These are phyloP conservation scores for Marmota flaviventris DNA, from an alignment of 2,113 vertebrate species.

Conservation along the genomic window DNA sequence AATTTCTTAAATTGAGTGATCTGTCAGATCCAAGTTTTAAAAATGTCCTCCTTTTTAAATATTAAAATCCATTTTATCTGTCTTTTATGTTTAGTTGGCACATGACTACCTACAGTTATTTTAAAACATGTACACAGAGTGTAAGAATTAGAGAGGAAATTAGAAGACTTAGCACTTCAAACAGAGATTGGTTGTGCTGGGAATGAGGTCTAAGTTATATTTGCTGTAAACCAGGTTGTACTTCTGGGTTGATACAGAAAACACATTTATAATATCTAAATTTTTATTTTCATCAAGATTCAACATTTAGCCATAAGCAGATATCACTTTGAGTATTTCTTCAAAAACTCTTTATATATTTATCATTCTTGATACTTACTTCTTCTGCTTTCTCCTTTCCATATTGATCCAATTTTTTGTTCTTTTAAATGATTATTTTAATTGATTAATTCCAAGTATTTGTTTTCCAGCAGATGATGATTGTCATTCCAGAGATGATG, in stretches of 20 bases:
- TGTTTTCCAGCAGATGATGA: conserved; percentile 87
- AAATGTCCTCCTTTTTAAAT: background rate
- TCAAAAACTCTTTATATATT: background rate
- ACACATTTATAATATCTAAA: background rate
- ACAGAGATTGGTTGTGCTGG: background rate
- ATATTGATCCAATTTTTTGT: conserved; percentile 82
- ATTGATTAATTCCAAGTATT: conserved; percentile 92
- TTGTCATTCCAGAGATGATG: too few species aligned
- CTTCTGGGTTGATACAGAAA: background rate
- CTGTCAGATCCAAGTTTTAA: background rate
- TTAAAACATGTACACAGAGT: background rate
- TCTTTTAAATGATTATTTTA: conserved; percentile 76
- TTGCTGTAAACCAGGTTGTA: background rate
- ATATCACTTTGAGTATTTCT: background rate
- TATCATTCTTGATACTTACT: conserved; percentile 85
- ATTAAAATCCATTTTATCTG: too few species aligned
- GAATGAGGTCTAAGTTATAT: conserved; percentile 2
- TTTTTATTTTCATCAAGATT: conserved; percentile 30
- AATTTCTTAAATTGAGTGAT: background rate
- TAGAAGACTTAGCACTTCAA: background rate
- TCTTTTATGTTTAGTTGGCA: too few species aligned
- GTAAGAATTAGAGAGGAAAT: background rate
- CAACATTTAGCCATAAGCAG: background rate
- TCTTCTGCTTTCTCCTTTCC: conserved; percentile 94
- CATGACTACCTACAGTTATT: background rate